These are phyloP conservation scores for Lasioglossum morio DNA, from an alignment of 2,888 invertebrate species.

Conservation along the genomic window DNA sequence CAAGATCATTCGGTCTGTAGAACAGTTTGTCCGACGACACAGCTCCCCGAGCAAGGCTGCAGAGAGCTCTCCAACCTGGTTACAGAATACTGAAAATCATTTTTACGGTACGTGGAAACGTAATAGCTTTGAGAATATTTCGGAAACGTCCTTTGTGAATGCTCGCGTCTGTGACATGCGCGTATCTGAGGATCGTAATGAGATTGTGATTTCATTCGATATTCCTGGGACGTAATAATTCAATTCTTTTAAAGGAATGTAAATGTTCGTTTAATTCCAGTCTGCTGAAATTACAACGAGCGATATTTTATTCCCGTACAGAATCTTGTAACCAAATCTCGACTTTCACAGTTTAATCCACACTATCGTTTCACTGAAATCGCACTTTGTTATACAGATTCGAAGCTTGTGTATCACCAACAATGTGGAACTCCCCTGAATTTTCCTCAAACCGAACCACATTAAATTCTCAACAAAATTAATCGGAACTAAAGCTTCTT, in stretches of 20 bases:
- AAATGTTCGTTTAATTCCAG: not conserved
- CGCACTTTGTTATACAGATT: not conserved
- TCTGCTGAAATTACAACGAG: not conserved
- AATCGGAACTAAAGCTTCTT: not conserved
- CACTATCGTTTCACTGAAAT: not conserved
- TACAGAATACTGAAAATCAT: not conserved
- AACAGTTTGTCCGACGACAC: not conserved
- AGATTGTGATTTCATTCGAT: not conserved
- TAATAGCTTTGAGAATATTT: not conserved
- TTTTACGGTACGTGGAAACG: not conserved
- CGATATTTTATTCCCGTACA: no score
- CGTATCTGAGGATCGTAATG: not conserved
- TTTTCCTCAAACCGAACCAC: not conserved
- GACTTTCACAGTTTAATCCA: not conserved
- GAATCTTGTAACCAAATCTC: not conserved
- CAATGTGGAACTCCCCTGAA: not conserved
- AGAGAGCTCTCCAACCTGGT: not conserved
- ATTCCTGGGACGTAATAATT: not conserved
- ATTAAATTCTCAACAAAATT: not conserved
- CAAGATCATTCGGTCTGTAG: not conserved
- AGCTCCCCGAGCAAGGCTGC: not conserved
- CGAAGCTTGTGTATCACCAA: not conserved
- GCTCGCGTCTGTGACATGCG: not conserved
- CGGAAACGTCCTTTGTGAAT: not conserved
- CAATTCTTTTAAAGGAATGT: not conserved